These are phyloP conservation scores for honey bee (Apis mellifera) DNA, from an alignment of 1,140 invertebrate genomes.

Conservation along the genomic window DNA sequence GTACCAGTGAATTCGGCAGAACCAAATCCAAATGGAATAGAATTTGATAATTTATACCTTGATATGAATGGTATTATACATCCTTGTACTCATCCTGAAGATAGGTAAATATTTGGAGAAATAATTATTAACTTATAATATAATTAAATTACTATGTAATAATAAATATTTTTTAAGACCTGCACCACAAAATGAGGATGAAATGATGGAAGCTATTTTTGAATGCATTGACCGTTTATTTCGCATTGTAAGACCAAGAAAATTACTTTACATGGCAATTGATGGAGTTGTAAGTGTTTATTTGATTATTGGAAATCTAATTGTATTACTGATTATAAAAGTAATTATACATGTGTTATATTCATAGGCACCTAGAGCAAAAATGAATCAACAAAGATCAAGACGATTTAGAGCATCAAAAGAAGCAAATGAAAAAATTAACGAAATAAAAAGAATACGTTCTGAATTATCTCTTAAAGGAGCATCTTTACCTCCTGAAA, in stretches of 20 bases:
- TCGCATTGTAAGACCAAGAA: slow-evolving; percentile 96
- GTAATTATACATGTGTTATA: neutral
- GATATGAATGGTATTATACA: slow-evolving; percentile 99
- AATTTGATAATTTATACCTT: slow-evolving; percentile 99
- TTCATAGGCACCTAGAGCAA: slow-evolving; percentile 93
- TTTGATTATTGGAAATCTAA: neutral
- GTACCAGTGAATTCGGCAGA: slow-evolving; percentile 91
- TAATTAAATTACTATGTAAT: neutral
- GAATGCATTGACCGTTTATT: slow-evolving; percentile 99
- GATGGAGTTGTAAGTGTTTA: slow-evolving; percentile 94
- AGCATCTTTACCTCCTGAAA: slow-evolving; percentile 92
- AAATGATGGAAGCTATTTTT: slow-evolving; percentile 99
- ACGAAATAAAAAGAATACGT: slow-evolving; percentile 91
- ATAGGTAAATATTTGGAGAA: slow-evolving; percentile 85
- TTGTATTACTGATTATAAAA: neutral
- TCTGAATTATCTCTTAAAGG: slow-evolving; percentile 90
- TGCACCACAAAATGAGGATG: slow-evolving; percentile 98
- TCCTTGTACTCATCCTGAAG: slow-evolving; percentile 99
- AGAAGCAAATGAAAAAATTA: slow-evolving; percentile 94
- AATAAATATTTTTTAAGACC: slow-evolving; percentile 83
- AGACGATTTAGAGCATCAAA: slow-evolving; percentile 98
- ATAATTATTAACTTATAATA: neutral
- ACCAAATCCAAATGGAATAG: slow-evolving; percentile 97
- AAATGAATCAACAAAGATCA: slow-evolving; percentile 99
- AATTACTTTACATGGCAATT: slow-evolving; percentile 99